These are phyloP conservation scores for Empidonax alnorum DNA, from an alignment of 2,113 vertebrate species.

Conservation along the genomic window DNA sequence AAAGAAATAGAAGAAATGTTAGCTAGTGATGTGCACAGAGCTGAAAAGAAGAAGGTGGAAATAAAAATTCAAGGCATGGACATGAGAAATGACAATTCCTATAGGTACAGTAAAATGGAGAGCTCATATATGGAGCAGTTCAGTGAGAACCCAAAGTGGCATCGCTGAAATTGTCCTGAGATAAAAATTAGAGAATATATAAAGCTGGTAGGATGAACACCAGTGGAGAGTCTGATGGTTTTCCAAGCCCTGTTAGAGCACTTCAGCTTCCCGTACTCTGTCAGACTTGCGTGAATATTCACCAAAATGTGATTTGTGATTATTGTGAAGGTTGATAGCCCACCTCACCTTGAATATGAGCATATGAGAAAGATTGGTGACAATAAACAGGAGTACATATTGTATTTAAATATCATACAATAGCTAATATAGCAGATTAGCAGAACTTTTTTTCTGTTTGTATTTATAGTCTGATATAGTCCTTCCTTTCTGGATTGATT, in stretches of 20 bases:
- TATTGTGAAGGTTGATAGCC: not conserved
- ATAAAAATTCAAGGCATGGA: not conserved
- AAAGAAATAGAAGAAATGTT: not conserved
- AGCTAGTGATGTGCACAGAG: not conserved
- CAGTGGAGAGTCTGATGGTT: not conserved
- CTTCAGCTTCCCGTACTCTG: not conserved
- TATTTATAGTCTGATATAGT: not conserved
- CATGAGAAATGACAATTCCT: not conserved
- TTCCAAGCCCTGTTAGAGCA: not conserved
- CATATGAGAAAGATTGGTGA: not conserved
- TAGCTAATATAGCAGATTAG: not conserved
- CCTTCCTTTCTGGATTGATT: not conserved
- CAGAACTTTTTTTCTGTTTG: not conserved
- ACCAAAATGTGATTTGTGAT: not conserved
- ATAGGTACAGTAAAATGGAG: not conserved
- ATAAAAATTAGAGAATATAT: not conserved
- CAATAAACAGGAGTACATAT: not conserved
- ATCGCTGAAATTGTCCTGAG: not conserved
- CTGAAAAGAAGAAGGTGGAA: not conserved
- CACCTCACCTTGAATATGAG: not conserved
- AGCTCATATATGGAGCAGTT: not conserved
- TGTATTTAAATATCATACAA: not conserved
- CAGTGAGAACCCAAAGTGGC: not conserved
- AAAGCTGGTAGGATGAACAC: not conserved
- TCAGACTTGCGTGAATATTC: not conserved